These are phyloP conservation scores for Staurois parvus DNA, from an alignment of 2,797 vertebrate genomes.

Conservation along the genomic window DNA sequence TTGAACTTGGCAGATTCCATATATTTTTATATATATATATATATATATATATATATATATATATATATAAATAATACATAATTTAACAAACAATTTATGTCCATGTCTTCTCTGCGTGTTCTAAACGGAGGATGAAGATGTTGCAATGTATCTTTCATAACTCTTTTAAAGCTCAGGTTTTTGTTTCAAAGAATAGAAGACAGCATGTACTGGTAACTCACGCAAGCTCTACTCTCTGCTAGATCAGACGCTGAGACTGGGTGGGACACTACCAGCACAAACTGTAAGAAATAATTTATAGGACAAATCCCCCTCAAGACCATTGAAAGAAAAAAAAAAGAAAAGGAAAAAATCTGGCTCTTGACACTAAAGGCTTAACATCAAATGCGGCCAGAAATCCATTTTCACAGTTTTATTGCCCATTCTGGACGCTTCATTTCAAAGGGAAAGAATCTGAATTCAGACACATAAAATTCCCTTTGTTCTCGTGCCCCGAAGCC, in stretches of 20 bases:
- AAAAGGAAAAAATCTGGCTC: slow-evolving; percentile 76
- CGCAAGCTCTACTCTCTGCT: slow-evolving; percentile 52
- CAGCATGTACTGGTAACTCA: slow-evolving; percentile 65
- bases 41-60: too few relatives aligned
- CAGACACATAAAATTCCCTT: slow-evolving; percentile 88
- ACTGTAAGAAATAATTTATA: slow-evolving; percentile 75
- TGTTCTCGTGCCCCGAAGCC: slow-evolving; percentile 96
- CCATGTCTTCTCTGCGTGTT: neutral
- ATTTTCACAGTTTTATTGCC: slow-evolving; percentile 93
- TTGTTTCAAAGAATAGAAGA: slow-evolving; percentile 56
- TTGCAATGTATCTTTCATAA: slow-evolving; percentile 34
- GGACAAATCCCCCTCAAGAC: slow-evolving; percentile 74
- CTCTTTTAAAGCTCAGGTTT: slow-evolving; percentile 38
- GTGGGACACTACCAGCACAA: slow-evolving; percentile 62
- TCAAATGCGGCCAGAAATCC: slow-evolving; percentile 96
- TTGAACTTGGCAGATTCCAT: neutral
- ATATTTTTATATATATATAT: too few relatives aligned
- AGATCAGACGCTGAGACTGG: slow-evolving; percentile 65
- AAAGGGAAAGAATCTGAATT: slow-evolving; percentile 88
- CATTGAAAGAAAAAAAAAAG: slow-evolving; percentile 63
- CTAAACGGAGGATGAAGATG: slow-evolving; percentile 27
- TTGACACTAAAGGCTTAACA: slow-evolving; percentile 96
- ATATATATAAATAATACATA: neutral
- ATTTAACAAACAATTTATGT: neutral
- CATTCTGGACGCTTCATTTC: slow-evolving; percentile 89